Base-by-base conservation (phyloP, 2,113 vertebrate species). In the Beaufortia kweichowensis region DNA sequence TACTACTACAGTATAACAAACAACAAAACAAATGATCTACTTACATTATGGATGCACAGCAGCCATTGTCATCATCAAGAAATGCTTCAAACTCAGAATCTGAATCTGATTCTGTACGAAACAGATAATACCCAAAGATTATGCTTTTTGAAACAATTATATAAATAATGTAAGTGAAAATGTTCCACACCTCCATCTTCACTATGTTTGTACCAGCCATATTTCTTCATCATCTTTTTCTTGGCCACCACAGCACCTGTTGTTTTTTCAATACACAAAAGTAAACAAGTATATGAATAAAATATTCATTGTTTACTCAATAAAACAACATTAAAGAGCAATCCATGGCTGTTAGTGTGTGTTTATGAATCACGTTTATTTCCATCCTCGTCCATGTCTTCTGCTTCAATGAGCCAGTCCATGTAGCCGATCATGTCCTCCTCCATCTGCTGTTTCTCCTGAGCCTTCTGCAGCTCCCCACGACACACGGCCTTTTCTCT, bases 361-460 rank as follows among this genome's bases (percentile, higher is more conserved):
- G 41, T 59, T 23, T 75, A n/a, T 65, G 8, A 8, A 31, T 69
- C 15, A 88, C 90, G 90, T 87, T 90, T 91, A 83, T 90, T 88
- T 31, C 93, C 92, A 24, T 93, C 92, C 29, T 92, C 90, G 35
- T 92, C 90, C 0, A 91, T 93, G 69, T 91, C 93, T 81, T 92
- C 94, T 0, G 96, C 96, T 83, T 96, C 94, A 0, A 90, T 96
- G 83, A 98, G 95, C 95, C 96, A 98, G 82, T 97, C 94, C 88
- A 98, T 92, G 87, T 98, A 98, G n/a, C 96, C 96, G 0, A 87
- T 86, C 74, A 96, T 91, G 78, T 96, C 95, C 48, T 96, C 94
- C 82, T 96, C 94, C 94, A 96, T 88, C 89, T 97, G 95, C 79
- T 95, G 94, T 87, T 95, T 95, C 90, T 95, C 95, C 76, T 95